A percentile compares a stretch with the other conserved stretches of the same genome.
Conservation (phyloP, 2,113 vertebrate species). For the Zosterops lateralis region DNA sequence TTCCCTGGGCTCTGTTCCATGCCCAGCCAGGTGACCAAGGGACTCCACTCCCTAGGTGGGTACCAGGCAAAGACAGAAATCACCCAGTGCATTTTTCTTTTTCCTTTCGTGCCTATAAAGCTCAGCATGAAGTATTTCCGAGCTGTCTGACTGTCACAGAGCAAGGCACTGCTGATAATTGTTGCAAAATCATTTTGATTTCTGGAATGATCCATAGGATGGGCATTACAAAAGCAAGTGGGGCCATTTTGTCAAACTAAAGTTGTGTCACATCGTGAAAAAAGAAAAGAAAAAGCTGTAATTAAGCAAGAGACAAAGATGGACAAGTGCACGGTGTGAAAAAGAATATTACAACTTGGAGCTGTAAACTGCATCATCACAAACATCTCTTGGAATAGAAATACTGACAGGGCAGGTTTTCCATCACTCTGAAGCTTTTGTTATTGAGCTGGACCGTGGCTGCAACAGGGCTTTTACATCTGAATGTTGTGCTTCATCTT, state of each 20-base stretch:
- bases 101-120: not conserved
- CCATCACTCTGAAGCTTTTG: not conserved
- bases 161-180: not conserved
- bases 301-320: not conserved
- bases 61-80: not conserved
- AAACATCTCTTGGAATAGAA: not conserved
- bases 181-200: not conserved
- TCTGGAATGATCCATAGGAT: not conserved
- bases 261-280: accelerated
- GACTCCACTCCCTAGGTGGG: accelerated
- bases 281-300: not conserved
- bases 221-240: not conserved
- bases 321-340: not conserved
- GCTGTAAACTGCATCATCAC: not conserved
- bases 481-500: not conserved
- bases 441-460: not conserved
- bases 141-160: not conserved
- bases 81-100: not conserved
- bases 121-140: not conserved
- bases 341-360: not conserved
- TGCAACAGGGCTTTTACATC: not conserved
- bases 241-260: not conserved
- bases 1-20: not conserved
- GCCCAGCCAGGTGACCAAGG: not conserved
- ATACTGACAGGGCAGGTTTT: not conserved